A percentile compares a stretch with the other conserved stretches of the same genome.
Evolutionary conservation across 2,113 vertebrate species (phyloP).

Genomic region (Cnemophilus loriae): DNA sequence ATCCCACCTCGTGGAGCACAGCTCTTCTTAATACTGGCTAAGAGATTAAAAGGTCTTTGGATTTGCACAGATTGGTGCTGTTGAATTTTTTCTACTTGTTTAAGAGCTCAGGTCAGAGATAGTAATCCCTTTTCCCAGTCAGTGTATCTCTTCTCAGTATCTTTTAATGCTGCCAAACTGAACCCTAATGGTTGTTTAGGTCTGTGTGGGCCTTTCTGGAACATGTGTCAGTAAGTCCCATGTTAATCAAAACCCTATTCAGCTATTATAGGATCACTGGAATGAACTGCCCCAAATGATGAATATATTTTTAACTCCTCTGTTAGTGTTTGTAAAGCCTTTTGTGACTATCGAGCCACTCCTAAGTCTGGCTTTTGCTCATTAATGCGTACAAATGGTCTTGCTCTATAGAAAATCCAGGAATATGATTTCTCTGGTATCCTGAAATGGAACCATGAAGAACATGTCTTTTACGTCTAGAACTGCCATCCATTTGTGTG

Average conservation of each 20-base stretch:
- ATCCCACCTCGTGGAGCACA: not conserved
- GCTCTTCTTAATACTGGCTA: not conserved
- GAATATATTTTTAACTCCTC: not conserved
- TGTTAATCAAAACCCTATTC: not conserved
- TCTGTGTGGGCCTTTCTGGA: not conserved
- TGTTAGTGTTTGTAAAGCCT: not conserved
- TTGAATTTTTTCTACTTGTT: not conserved
- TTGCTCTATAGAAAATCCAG: not conserved
- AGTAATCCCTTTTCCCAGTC: not conserved
- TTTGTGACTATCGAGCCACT: not conserved
- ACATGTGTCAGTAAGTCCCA: not conserved
- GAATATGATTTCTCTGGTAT: not conserved
- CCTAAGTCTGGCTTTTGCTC: not conserved
- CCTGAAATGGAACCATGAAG: not conserved
- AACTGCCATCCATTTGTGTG: not conserved
- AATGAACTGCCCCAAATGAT: not conserved
- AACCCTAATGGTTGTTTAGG: not conserved
- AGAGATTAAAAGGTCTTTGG: not conserved
- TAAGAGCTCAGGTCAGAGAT: not conserved
- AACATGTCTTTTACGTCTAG: not conserved
- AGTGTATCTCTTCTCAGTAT: not conserved
- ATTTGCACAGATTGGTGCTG: not conserved
- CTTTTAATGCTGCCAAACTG: not conserved
- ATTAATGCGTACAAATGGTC: not conserved
- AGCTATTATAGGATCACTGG: not conserved